These are phyloP conservation scores for Sciurus carolinensis DNA, from an alignment of 2,797 vertebrate genomes.

Conservation along the genomic window DNA sequence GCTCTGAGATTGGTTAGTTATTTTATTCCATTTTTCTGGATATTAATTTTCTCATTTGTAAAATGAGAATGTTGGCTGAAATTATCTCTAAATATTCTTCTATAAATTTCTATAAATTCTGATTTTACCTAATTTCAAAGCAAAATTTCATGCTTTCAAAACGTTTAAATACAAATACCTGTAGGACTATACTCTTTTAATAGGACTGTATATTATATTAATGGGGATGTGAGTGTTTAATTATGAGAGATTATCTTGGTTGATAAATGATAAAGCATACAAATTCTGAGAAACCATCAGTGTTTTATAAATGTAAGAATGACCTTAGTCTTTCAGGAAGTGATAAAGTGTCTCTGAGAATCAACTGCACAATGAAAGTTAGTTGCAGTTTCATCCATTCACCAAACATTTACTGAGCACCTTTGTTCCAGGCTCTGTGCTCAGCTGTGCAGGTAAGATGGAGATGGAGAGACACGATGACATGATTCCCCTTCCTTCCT, in stretches of 20 bases:
- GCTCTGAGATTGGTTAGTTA: conserved; percentile 7
- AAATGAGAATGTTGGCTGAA: conserved; percentile 17
- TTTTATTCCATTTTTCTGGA: conserved; percentile 9
- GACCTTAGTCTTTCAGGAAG: background rate
- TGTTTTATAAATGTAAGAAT: conserved; percentile 20
- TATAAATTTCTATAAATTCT: conserved; percentile 13
- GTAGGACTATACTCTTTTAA: background rate
- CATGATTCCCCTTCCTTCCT: no score
- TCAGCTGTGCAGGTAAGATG: background rate
- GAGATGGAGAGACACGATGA: background rate
- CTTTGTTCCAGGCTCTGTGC: background rate
- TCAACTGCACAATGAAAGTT: background rate
- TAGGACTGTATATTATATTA: background rate
- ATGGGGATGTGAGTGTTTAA: background rate
- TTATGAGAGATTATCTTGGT: background rate
- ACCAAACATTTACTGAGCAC: background rate
- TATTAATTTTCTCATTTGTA: conserved; percentile 20
- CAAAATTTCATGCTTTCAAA: conserved; percentile 41
- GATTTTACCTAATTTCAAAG: conserved; percentile 15
- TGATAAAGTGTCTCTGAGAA: conserved; percentile 52
- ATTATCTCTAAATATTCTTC: conserved; percentile 34
- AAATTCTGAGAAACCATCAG: background rate
- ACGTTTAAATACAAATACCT: conserved; percentile 20
- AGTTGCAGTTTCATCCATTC: background rate
- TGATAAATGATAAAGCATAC: conserved; percentile 9